Base-by-base conservation (phyloP, 2,888 invertebrate genomes). In the Trimorus sp. region DNA sequence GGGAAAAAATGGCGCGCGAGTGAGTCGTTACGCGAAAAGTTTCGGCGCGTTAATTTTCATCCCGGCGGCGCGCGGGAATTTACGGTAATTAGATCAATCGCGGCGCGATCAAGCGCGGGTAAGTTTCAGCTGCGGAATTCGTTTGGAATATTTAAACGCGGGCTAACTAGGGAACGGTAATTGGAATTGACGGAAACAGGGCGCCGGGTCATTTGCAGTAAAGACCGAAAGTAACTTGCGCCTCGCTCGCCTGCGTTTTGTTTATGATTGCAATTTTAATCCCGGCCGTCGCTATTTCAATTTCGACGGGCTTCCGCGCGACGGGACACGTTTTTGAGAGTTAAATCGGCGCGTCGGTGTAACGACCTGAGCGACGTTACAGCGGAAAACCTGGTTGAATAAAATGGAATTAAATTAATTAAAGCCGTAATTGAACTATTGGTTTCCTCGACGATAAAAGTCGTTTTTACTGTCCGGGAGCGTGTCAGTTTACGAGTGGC, bases 61-160 rank as follows among this genome's bases (percentile, higher is more conserved):
- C 36, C 26, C 15, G 14, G 38, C 3, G 16, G 15, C 26, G 15
- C 15, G 49, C 51, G 26, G n/a, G 37, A 51, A 70, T 65, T 70
- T 48, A 65, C 45, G 63, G 16, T 77, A 77, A 77, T 70, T 77
- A 70, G 45, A 70, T 70, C 70, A 63, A 70, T 70, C 56, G 65
- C 2, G 7, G 0, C 12, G 15, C 8, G n/a, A 69, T 59, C 49
- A 48, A 58, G 9, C n/a, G 12, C 51, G 15, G 12, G 14, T 49
- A 58, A 66, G 54, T 66, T 66, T 54, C 36, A 14, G 15, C 42
- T 63, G 26, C 7, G 49, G 48, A 16, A 58, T 40, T 40, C 40
- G 40, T 11, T 40, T 40, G 40, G 40, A 40, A 40, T 40, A 40
- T 40, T 40, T 40, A 40, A 40, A 7, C 40, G 40, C 40, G 40